Evolutionary conservation across 2,888 invertebrate genomes (phyloP).

Genomic region (Dolichomitus sp.): DNA sequence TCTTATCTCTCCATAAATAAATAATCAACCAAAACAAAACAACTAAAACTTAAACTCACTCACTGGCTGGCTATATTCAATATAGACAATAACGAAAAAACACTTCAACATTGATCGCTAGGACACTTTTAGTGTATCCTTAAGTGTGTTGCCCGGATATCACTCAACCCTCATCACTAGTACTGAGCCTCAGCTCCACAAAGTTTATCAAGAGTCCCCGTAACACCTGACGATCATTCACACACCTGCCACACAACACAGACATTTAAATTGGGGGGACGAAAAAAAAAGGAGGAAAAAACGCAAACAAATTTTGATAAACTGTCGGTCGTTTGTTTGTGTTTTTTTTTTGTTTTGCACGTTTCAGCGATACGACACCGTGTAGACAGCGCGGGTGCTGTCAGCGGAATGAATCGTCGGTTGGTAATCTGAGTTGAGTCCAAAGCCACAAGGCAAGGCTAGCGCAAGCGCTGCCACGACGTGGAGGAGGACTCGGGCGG

Average conservation of each 20-base stretch:
- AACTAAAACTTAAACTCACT: constrained; percentile 7
- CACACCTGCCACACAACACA: constrained; percentile 37
- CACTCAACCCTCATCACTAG: constrained; percentile 33
- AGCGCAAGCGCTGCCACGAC: constrained; percentile 68
- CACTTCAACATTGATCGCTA: neutral
- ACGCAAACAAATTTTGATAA: too few species aligned
- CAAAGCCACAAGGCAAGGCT: constrained; percentile 56
- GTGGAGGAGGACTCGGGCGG: constrained; percentile 61
- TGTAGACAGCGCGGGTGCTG: constrained; percentile 75
- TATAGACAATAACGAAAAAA: too few species aligned
- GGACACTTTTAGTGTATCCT: too few species aligned
- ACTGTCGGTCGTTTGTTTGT: constrained; percentile 1
- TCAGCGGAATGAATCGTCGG: constrained; percentile 79
- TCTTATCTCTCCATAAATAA: neutral
- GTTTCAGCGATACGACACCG: constrained; percentile 23
- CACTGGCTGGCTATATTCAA: neutral
- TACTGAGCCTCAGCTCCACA: constrained; percentile 19
- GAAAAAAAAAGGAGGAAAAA: neutral
- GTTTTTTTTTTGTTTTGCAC: neutral
- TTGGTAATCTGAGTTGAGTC: constrained; percentile 41
- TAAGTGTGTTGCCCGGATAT: too few species aligned
- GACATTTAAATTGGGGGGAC: constrained; percentile 42
- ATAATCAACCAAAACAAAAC: neutral
- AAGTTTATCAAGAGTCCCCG: constrained; percentile 14
- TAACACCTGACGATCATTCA: constrained; percentile 42